Evolutionary conservation across 2,797 vertebrate genomes (phyloP).

Genomic region (Sebastes hubbsi): DNA sequence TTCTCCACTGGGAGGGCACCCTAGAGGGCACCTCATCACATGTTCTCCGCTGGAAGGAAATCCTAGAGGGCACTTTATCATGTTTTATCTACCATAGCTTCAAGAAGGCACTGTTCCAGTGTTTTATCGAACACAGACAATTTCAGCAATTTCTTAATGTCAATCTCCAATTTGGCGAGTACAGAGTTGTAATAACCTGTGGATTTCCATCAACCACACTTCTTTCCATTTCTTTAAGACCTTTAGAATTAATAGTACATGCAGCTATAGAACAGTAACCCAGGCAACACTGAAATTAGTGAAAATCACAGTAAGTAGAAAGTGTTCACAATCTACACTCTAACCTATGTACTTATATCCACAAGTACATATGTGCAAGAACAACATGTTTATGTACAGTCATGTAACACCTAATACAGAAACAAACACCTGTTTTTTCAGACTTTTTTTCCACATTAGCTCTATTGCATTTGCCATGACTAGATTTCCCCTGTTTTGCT

Average conservation of each 20-base stretch:
- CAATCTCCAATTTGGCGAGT: no score
- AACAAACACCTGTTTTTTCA: not conserved
- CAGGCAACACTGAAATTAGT: not conserved
- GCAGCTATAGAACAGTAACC: not conserved
- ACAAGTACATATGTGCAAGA: not conserved
- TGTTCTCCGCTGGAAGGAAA: not conserved
- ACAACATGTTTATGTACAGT: not conserved
- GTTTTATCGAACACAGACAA: not conserved
- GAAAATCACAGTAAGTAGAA: not conserved
- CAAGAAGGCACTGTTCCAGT: not conserved
- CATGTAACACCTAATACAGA: not conserved
- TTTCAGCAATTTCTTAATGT: not conserved
- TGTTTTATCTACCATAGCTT: not conserved
- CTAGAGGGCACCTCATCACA: no score
- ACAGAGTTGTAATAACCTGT: not conserved
- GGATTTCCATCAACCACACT: not conserved
- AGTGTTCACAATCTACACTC: not conserved
- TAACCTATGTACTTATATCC: not conserved
- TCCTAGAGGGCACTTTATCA: not conserved
- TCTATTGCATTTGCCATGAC: not conserved
- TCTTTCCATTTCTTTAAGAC: not conserved
- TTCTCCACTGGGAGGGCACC: no score
- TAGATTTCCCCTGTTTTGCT: constrained; percentile 1
- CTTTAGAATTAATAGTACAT: not conserved
- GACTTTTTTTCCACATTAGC: not conserved